Base-by-base conservation (phyloP, 2,113 vertebrate genomes). In the Chelonoidis abingdonii region DNA sequence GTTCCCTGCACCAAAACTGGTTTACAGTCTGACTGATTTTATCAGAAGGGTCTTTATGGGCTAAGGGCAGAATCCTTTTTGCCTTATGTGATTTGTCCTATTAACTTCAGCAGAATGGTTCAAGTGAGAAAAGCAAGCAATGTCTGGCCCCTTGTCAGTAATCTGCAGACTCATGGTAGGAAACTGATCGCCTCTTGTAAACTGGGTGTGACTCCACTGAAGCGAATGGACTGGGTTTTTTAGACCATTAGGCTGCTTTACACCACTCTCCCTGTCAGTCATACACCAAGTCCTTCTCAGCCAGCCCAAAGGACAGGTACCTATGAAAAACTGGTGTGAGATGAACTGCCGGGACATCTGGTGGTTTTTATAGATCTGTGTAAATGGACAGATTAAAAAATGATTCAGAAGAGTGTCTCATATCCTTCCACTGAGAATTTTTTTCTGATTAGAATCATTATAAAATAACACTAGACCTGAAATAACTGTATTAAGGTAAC, bases 381-480 rank as follows among this genome's bases (percentile, higher is more conserved):
- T 89, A 95, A 89, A 96, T 94, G 93, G 57, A 80, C 88, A 95
- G 69, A 87, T 96, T 89, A 89, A 47, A 17, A 2, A 79, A 14
- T 10, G 41, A 89, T 85, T 92, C 3, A 6, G 52, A 88, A 85
- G n/a, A 24, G 94, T 47, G 22, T 94, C 94, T 92, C 0, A 1
- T 85, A 88, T 87, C 89, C 90, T 87, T 85, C 84, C 85, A 91
- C 54, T 35, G 89, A 89, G 69, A 80, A 82, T 86, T 95, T 92
- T 93, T 91, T 96, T 95, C 88, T 92, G 88, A 85, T 89, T 94
- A 93, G 92, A 96, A 93, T 89, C 47, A 22, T 88, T 95, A 94
- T 47, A 62, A 89, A 93, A 1, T 88, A 90, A 5, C 14, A 27
- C 57, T 72, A 21, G 62, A 54, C 86, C 93, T 95, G 85, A 96